Base-by-base conservation (phyloP, 2,113 vertebrate genomes). In the Pleuronectes platessa region DNA sequence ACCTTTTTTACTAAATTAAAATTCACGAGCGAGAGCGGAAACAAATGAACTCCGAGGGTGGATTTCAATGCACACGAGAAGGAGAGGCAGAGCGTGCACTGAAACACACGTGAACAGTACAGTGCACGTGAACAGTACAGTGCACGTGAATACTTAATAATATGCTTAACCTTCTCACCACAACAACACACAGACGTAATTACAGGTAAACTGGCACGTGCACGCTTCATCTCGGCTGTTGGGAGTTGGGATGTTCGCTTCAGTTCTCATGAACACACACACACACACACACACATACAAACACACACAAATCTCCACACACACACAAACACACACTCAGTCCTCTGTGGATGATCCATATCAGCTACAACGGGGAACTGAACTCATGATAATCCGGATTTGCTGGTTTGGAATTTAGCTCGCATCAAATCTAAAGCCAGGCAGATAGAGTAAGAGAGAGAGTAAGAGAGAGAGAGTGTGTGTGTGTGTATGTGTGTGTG, bases 361-460 rank as follows among this genome's bases (percentile, higher is more conserved):
- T 88, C 86, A 76, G 73, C 72, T 66, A 26, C 80, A 70, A 53
- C 54, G 8, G 68, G 80, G 77, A 88, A 59, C 71, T 78, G 62
- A 84, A 87, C 71, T 79, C 70, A 14, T 71, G 81, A 85, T 92
- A 86, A 91, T 91, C 91, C 90, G 88, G 90, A 89, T 90, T 90
- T 89, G 74, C 68, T 83, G 62, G 62, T 84, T 89, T 78, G 64
- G 84, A 89, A 87, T 12, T 79, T 79, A 68, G 71, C 68, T 68
- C 72, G 76, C 78, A 85, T 81, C 81, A 71, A 76, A 87, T 84
- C 64, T 37, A 84, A 85, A 89, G 68, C 85, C 72, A 49, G 70
- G 23, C 21, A 76, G 70, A 78, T 64, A 63, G 23, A 15, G 31
- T 51, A 0, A 61, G 58, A 56, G 53, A 42, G 13, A 61, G 66